These are phyloP conservation scores for Drosophila atripex DNA, from an alignment of 2,888 invertebrate genomes.

Conservation along the genomic window DNA sequence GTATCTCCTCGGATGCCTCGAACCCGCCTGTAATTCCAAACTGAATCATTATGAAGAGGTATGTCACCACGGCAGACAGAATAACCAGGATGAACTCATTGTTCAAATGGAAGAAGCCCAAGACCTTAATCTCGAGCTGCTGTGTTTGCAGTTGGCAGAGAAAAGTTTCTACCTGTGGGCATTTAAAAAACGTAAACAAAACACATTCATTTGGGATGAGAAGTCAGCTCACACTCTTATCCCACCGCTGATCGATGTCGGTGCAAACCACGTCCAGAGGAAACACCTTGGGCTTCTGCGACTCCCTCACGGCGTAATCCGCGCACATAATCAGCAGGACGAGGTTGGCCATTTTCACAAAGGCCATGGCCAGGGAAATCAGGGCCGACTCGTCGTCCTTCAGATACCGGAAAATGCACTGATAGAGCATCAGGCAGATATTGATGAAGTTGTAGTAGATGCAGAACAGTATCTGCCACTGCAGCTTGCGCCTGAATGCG, in stretches of 20 bases:
- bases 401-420: conserved; percentile 62
- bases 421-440: conserved; percentile 70
- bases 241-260: conserved; percentile 78
- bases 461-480: conserved; percentile 77
- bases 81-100: conserved; percentile 74
- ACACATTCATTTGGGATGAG: neutral
- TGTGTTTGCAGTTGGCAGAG: conserved; percentile 68
- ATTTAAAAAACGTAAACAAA: neutral
- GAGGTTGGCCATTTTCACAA: conserved; percentile 65
- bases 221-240: conserved; percentile 69
- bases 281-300: conserved; percentile 62
- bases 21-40: conserved; percentile 71
- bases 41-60: conserved; percentile 76
- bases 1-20: conserved; percentile 31
- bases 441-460: conserved; percentile 75
- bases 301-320: conserved; percentile 63
- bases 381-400: conserved; percentile 40
- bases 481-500: conserved; percentile 64
- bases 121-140: conserved; percentile 66
- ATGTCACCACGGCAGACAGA: conserved; percentile 75
- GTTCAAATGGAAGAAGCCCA: conserved; percentile 73
- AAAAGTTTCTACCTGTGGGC: conserved; percentile 41
- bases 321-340: conserved; percentile 70
- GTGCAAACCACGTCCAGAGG: conserved; percentile 73
- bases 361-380: conserved; percentile 49